Percentiles rank a stretch among this genome's conserved stretches.
These are phyloP conservation scores for Exephanes ischioxanthus DNA, from an alignment of 2,888 invertebrate species.

Conservation along the genomic window DNA sequence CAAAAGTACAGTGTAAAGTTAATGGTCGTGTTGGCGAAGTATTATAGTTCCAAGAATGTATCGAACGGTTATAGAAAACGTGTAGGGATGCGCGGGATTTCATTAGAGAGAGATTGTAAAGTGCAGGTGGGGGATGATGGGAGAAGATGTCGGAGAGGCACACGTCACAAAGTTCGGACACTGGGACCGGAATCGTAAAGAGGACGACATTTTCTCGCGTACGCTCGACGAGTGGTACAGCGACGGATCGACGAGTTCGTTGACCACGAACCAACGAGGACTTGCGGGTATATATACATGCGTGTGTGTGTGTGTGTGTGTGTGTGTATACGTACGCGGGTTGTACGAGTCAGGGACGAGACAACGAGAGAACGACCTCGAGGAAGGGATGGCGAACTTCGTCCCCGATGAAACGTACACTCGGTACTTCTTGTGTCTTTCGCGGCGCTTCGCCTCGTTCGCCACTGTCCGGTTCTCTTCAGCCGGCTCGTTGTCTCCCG, in stretches of 20 bases:
- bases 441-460: slow-evolving; percentile 31
- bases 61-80: slow-evolving; percentile 36
- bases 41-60: slow-evolving; percentile 55
- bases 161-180: slow-evolving; percentile 50
- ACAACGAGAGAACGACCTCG: slow-evolving; percentile 58
- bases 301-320: neutral
- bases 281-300: slow-evolving; percentile 17
- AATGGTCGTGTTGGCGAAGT: slow-evolving; percentile 43
- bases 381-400: slow-evolving; percentile 60
- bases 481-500: slow-evolving; percentile 17
- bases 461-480: slow-evolving; percentile 9
- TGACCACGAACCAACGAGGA: slow-evolving; percentile 43
- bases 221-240: slow-evolving; percentile 8
- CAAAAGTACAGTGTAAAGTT: neutral
- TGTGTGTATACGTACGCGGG: slow-evolving; percentile 14
- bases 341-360: slow-evolving; percentile 17
- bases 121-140: neutral
- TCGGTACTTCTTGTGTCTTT: slow-evolving; percentile 38
- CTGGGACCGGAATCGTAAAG: slow-evolving; percentile 49
- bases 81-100: neutral
- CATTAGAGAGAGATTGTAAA: neutral
- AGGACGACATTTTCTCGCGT: slow-evolving; percentile 63
- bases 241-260: slow-evolving; percentile 52
- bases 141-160: slow-evolving; percentile 23
- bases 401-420: slow-evolving; percentile 49